Evolutionary conservation across 2,888 invertebrate genomes (phyloP).

Genomic region (Galerucella calmariensis): DNA sequence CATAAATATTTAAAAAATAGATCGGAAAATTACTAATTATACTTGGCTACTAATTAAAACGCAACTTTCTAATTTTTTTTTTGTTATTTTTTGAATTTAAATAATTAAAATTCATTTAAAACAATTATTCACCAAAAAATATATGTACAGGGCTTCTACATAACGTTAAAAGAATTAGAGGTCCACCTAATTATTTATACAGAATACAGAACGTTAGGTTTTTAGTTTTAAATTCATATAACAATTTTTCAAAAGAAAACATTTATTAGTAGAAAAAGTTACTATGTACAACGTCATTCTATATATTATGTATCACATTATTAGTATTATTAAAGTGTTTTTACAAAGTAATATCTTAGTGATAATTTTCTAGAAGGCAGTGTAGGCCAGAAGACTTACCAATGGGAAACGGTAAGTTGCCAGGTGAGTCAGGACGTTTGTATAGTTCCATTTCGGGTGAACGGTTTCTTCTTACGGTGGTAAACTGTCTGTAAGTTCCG

Average conservation of each 20-base stretch:
- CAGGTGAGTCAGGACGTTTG: constrained; percentile 58
- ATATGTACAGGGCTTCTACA: neutral
- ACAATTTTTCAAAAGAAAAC: constrained; percentile 16
- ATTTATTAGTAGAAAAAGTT: constrained; percentile 31
- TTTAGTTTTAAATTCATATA: constrained; percentile 24
- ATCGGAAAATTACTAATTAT: no score
- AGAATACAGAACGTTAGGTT: constrained; percentile 15
- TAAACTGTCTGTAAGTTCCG: constrained; percentile 65
- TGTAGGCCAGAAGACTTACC: constrained; percentile 60
- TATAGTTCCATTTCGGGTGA: constrained; percentile 58
- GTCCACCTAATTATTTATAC: neutral
- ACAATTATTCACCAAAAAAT: neutral
- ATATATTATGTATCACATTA: constrained; percentile 20
- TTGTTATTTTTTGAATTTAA: neutral
- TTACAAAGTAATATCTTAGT: constrained; percentile 35
- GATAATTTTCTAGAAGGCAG: constrained; percentile 51
- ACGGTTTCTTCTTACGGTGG: constrained; percentile 55
- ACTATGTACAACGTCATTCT: constrained; percentile 24
- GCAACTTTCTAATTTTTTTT: no score
- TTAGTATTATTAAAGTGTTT: constrained; percentile 28
- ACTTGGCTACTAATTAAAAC: no score
- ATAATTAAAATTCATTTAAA: neutral
- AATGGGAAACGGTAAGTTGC: constrained; percentile 45
- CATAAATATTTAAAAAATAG: no score
- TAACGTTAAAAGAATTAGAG: no score